These are phyloP conservation scores for Chouioia cunea DNA, from an alignment of 2,888 invertebrate genomes.

Conservation along the genomic window DNA sequence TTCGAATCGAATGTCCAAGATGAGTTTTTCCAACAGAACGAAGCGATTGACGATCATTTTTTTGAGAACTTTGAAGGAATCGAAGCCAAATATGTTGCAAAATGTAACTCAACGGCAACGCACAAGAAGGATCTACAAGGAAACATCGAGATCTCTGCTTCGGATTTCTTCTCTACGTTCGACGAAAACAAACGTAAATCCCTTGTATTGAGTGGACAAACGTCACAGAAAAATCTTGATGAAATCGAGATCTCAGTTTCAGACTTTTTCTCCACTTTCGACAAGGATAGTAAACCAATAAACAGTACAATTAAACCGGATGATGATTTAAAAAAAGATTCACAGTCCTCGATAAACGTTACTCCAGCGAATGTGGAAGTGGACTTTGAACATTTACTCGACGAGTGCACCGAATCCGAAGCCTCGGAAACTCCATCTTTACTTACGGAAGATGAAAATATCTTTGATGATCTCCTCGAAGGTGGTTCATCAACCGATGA, in stretches of 20 bases:
- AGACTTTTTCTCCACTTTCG: neutral
- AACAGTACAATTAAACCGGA: too few species aligned
- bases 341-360: too few species aligned
- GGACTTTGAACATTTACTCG: slow-evolving; percentile 56
- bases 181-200: neutral
- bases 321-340: too few species aligned
- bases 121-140: neutral
- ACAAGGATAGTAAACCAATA: neutral
- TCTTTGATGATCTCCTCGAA: slow-evolving; percentile 33
- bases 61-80: slow-evolving; percentile 1
- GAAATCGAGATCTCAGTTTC: neutral
- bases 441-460: slow-evolving; percentile 7
- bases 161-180: slow-evolving; percentile 8
- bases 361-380: slow-evolving; percentile 38
- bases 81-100: slow-evolving; percentile 1
- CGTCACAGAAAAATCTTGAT: too few species aligned
- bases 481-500: slow-evolving; percentile 1
- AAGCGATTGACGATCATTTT: neutral
- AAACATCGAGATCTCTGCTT: neutral
- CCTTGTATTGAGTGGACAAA: too few species aligned
- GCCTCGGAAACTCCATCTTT: slow-evolving; percentile 16
- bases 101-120: neutral
- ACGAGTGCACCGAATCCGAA: slow-evolving; percentile 54
- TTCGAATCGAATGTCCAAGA: too few species aligned
- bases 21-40: neutral